These are phyloP conservation scores for Trematocara unimaculatum DNA, from an alignment of 2,113 vertebrate species.

Conservation along the genomic window DNA sequence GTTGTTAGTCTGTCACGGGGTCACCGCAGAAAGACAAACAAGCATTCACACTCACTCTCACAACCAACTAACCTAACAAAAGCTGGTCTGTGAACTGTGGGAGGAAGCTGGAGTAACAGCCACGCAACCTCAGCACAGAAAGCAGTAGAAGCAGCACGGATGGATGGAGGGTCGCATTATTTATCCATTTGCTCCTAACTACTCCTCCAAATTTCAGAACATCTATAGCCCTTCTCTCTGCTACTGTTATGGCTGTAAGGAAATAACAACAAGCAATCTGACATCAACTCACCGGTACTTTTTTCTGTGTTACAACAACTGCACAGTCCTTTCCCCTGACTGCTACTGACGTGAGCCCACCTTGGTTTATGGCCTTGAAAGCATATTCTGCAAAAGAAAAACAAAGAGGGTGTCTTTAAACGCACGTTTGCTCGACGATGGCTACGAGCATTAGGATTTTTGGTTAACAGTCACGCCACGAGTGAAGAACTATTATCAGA, in stretches of 20 bases:
- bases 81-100: not conserved
- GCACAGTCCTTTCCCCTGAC: conserved; percentile 96
- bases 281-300: conserved; percentile 89
- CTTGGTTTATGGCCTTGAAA: conserved; percentile 98
- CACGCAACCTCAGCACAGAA: not conserved
- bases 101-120: not conserved
- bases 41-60: not conserved
- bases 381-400: conserved; percentile 84
- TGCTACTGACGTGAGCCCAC: conserved; percentile 94
- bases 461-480: not conserved
- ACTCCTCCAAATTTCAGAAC: not conserved
- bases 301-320: conserved; percentile 95
- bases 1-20: not conserved
- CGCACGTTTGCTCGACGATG: not conserved
- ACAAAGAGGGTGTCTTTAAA: not conserved
- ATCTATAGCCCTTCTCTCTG: not conserved
- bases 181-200: not conserved
- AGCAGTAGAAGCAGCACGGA: not conserved
- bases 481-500: not conserved
- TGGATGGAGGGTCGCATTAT: not conserved
- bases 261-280: not conserved
- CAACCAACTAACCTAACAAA: not conserved
- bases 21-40: not conserved
- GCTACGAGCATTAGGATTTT: not conserved
- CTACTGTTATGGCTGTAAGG: not conserved